A percentile compares a stretch with the other conserved stretches of the same genome.
Conservation (phyloP, 2,888 invertebrate species). For the Rambutsinella grinnellia region DNA sequence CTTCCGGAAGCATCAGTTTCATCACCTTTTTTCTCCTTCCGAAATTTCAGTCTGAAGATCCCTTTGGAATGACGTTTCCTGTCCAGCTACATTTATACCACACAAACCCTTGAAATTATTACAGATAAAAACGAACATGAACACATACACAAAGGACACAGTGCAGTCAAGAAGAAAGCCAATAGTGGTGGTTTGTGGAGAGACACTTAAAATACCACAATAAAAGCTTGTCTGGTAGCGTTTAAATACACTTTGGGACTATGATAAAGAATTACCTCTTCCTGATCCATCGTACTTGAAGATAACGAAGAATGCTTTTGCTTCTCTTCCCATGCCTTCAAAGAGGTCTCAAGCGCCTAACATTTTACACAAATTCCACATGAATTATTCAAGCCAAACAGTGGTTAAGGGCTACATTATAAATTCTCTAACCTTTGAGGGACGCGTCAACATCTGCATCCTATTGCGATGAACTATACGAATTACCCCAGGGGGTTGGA, state of each 20-base stretch:
- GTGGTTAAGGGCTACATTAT: not conserved
- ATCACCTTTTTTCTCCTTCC: slow-evolving; percentile 61
- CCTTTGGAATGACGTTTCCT: slow-evolving; percentile 65
- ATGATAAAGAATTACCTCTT: slow-evolving; percentile 63
- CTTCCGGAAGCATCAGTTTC: slow-evolving; percentile 53
- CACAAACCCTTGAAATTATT: slow-evolving; percentile 59
- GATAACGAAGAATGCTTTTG: slow-evolving; percentile 71
- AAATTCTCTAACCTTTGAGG: not conserved
- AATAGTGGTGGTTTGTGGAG: not conserved
- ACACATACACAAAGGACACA: slow-evolving; percentile 46
- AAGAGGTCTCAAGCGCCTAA: slow-evolving; percentile 86
- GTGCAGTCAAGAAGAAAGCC: slow-evolving; percentile 9
- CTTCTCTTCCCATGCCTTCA: slow-evolving; percentile 90
- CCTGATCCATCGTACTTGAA: slow-evolving; percentile 60
- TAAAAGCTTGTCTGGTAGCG: not conserved
- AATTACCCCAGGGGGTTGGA: slow-evolving; percentile 96
- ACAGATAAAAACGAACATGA: slow-evolving; percentile 31
- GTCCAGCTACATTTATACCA: slow-evolving; percentile 63
- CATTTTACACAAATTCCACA: slow-evolving; percentile 69
- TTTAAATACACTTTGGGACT: not conserved
- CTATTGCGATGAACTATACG: slow-evolving; percentile 96
- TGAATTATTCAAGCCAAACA: too few species aligned
- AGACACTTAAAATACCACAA: too few species aligned
- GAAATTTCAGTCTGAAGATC: slow-evolving; percentile 62
- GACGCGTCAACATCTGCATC: slow-evolving; percentile 93